Base-by-base conservation (phyloP, 1,140 invertebrate genomes). In the Apis cerana region DNA sequence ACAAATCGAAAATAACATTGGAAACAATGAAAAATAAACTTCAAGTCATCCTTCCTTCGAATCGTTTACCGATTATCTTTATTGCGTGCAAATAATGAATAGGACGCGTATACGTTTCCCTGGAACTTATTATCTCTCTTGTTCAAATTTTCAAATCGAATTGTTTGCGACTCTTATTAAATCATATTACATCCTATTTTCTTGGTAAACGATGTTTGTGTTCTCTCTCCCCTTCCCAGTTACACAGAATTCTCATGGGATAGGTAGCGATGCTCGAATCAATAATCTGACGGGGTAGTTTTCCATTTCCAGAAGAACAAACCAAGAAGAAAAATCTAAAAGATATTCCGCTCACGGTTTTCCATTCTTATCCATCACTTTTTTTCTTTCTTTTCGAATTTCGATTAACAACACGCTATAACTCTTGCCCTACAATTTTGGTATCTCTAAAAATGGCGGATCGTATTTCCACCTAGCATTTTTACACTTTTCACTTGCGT, bases 191-290 rank as follows among this genome's bases (percentile, higher is more conserved):
- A 23, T 23, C 2, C 13, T 17, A 52, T 52, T 64, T 82, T 58
- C 21, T 10, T 33, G 33, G 52, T 59, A 23, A 75, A 33, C 21
- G 48, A 85, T 77, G 59, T 85, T 83, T 83, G 72, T 65, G 23
- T 54, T 69, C 67, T 61, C 61, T 70, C 72, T 27, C 4, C 33
- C 33, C 19, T 77, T 72, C 50, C 64, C 80, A 15, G 56, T 82
- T 82, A 70, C 68, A 58, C 23, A 67, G 81, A 50, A 82, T 61
- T 71, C 83, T 61, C 74, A 23, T 71, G 80, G 74, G 83, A 72
- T 70, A 52, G 23, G 75, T 67, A 68, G 17, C 59, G 56, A 59
- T 76, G 75, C 43, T 67, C 67, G 80, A 84, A 68, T 76, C 80
- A 67, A 82, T 82, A 59, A 54, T 65, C 43, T 50, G 80, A 64